These are phyloP conservation scores for Eupithecia exiguata DNA, from an alignment of 2,888 invertebrate species.

Conservation along the genomic window DNA sequence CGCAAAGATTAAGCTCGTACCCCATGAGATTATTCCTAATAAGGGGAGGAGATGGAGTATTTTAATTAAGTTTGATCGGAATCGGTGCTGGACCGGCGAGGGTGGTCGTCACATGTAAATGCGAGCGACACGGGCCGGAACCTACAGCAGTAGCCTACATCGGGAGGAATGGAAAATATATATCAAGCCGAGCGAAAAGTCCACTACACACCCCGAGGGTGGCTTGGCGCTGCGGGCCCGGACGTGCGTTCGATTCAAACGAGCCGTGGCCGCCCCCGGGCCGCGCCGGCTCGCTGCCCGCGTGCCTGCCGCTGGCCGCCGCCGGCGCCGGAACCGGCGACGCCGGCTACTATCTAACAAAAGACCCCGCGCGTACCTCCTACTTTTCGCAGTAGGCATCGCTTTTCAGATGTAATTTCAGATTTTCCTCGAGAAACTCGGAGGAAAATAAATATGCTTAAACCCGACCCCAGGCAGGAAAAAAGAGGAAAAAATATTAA, in stretches of 20 bases:
- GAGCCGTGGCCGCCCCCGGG: constrained; percentile 71
- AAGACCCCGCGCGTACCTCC: constrained; percentile 24
- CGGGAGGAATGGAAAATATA: constrained; percentile 82
- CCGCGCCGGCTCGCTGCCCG: constrained; percentile 39
- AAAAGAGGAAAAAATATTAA: constrained; percentile 77
- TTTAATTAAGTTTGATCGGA: constrained; percentile 69
- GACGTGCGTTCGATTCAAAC: constrained; percentile 83
- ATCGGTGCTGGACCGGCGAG: constrained; percentile 50
- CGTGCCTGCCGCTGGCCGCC: constrained; percentile 47
- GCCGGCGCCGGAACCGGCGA: constrained; percentile 42
- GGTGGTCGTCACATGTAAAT: constrained; percentile 73
- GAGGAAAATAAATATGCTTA: constrained; percentile 81
- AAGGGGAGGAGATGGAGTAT: constrained; percentile 41
- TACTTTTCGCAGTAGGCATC: constrained; percentile 47
- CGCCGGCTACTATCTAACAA: constrained; percentile 25
- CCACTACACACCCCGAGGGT: constrained; percentile 79
- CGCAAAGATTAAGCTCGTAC: constrained; percentile 25
- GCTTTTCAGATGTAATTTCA: constrained; percentile 75
- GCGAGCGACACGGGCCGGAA: constrained; percentile 65
- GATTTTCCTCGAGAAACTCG: constrained; percentile 72
- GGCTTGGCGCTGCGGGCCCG: constrained; percentile 70
- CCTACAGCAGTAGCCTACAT: constrained; percentile 74
- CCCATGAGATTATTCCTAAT: constrained; percentile 30
- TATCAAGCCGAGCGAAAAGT: constrained; percentile 82
- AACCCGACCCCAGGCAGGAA: constrained; percentile 73